A percentile compares a stretch with the other conserved stretches of the same genome.
Conservation (phyloP, 2,113 vertebrate genomes). For the Pungitius pungitius region DNA sequence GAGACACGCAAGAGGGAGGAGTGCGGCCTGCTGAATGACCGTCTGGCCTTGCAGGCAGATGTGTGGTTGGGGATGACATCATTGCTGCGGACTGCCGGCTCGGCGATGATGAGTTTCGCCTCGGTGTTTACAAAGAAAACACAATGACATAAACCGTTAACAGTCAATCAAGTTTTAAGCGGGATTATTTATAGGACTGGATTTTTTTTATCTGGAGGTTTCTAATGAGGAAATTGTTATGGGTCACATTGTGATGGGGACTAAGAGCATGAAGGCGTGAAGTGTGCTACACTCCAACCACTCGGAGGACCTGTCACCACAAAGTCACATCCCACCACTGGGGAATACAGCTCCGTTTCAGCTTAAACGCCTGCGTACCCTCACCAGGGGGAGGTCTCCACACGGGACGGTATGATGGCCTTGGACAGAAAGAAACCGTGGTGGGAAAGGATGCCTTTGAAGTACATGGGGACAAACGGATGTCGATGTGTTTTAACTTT, state of each 20-base stretch:
- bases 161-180: background rate
- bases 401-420: background rate
- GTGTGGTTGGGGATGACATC: slow-evolving; percentile 44
- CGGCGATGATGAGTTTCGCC: background rate
- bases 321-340: background rate
- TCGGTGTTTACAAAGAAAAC: background rate
- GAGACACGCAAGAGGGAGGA: slow-evolving; percentile 25
- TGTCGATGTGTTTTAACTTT: background rate
- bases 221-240: background rate
- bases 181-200: background rate
- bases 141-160: background rate
- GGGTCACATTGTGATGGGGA: background rate
- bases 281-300: background rate
- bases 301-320: background rate
- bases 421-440: background rate
- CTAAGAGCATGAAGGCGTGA: background rate
- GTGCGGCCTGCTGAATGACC: slow-evolving; percentile 27
- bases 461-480: background rate
- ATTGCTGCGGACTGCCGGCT: slow-evolving; percentile 24
- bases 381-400: background rate
- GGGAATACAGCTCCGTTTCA: background rate
- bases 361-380: background rate
- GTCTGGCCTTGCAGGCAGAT: slow-evolving; percentile 39
- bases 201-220: background rate
- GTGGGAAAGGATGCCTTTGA: background rate